Conservation (phyloP, 2,113 vertebrate species). For the Synchiropus splendidus region DNA sequence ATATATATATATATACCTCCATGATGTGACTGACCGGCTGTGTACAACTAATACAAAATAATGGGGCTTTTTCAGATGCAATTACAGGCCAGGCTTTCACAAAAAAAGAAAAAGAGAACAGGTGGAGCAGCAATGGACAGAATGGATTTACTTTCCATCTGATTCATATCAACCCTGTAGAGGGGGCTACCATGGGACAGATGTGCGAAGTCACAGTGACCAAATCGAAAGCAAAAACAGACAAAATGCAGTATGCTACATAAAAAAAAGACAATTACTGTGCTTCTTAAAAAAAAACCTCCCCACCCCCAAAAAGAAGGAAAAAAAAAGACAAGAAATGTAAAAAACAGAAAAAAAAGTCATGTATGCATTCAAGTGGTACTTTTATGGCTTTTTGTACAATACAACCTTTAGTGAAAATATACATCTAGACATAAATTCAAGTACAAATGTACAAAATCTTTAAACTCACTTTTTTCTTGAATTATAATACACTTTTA, state of each 20-base stretch:
- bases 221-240: not conserved
- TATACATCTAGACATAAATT: slow-evolving; percentile 91
- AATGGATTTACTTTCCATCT: too few relatives aligned
- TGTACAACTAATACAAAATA: too few relatives aligned
- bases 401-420: slow-evolving; percentile 83
- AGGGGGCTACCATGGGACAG: too few relatives aligned
- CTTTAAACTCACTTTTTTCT: slow-evolving; percentile 74
- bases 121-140: too few relatives aligned
- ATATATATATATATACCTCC: too few relatives aligned
- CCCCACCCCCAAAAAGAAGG: too few relatives aligned
- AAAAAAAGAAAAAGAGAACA: too few relatives aligned
- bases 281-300: slow-evolving; percentile 51
- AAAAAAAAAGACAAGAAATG: too few relatives aligned
- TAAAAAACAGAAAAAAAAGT: slow-evolving; percentile 60
- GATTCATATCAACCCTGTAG: too few relatives aligned
- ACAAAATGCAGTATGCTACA: slow-evolving; percentile 52
- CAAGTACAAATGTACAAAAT: slow-evolving; percentile 82
- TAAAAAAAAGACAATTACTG: slow-evolving; percentile 55
- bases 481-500: slow-evolving; percentile 80
- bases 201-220: not conserved
- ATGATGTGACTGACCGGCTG: too few relatives aligned
- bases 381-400: slow-evolving; percentile 79
- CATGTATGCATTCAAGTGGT: slow-evolving; percentile 76
- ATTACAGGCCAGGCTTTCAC: too few relatives aligned
- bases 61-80: too few relatives aligned